A percentile compares a stretch with the other conserved stretches of the same genome.
phyloP scores from a whole-genome alignment of 2,888 invertebrate species.

The Drosophila setosimentum region DNA sequence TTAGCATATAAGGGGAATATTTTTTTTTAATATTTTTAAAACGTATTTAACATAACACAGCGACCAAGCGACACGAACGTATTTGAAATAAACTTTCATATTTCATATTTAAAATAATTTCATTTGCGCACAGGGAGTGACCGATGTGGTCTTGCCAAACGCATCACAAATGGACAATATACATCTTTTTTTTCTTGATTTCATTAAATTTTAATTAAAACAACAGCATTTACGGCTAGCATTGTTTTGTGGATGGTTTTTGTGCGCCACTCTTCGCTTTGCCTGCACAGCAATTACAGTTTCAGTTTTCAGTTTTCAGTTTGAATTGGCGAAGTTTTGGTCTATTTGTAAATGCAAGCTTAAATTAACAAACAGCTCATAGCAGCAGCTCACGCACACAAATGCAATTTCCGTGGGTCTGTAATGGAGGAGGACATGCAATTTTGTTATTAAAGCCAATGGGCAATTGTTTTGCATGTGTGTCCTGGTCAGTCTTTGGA shows the following conservation, averaged over 20 bases:
- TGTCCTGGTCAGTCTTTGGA: conserved; percentile 2
- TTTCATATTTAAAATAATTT: conserved; percentile 15
- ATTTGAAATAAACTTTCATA: conserved; percentile 7
- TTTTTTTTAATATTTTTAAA: conserved; percentile 14
- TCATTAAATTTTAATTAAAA: conserved; percentile 72
- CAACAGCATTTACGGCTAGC: conserved; percentile 20
- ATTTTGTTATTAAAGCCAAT: conserved; percentile 41
- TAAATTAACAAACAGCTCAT: conserved; percentile 54
- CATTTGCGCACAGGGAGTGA: conserved; percentile 7
- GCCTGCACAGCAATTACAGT: background rate
- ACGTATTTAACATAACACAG: conserved; percentile 40
- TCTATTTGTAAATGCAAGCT: conserved; percentile 53
- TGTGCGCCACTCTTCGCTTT: background rate
- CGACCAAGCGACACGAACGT: conserved; percentile 22
- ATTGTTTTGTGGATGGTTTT: conserved; percentile 7
- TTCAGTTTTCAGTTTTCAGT: conserved; percentile 19
- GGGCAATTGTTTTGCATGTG: conserved; percentile 35
- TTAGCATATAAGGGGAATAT: conserved; percentile 6
- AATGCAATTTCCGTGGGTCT: conserved; percentile 27
- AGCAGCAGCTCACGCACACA: conserved; percentile 25
- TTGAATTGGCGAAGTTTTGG: conserved; percentile 4
- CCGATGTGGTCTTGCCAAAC: conserved; percentile 14
- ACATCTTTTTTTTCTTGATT: conserved; percentile 57
- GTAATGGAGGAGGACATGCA: conserved; percentile 16
- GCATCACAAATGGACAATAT: conserved; percentile 48